Evolutionary conservation across 2,888 invertebrate genomes (phyloP), one percentile per base, ranked within the genome.

Genomic region (Oegoconia quadripuncta): DNA sequence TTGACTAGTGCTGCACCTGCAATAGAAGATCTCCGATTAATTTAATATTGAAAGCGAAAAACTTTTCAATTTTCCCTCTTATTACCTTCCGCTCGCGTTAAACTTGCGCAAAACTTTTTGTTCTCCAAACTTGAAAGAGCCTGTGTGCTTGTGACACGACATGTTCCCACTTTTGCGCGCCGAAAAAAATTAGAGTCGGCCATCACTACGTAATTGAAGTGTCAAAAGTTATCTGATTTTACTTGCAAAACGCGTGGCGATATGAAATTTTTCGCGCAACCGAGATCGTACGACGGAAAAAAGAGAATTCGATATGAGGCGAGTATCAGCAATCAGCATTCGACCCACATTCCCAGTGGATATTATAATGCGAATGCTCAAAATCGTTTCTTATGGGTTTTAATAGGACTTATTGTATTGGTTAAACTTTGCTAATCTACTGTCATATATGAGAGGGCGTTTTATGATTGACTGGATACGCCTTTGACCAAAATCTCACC

Each of bases 141-240:
- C 64, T 74, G 77, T 79, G 75, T 84, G 86, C 58, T 64, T 51
- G 51, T 83, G 86, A 84, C 86, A 69, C 63, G 73, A 67, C 74
- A 68, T 71, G 76, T 71, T 71, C 54, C 58, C 66, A 65, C 55
- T 60, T 65, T 70, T 68, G 59, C 43, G 67, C 49, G 60, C 55
- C 57, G 51, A 50, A 69, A 81, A n/a, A 82, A 82, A 79, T 78
- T 80, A 73, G 70, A 78, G 67, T 57, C 75, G 69, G 69, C 79
- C 78, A 80, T 84, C 83, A 80, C 76, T 72, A 59, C 75, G 81
- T 86, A 87, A 87, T 86, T 87, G 87, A 81, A 83, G 83, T 86
- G 87, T 86, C 87, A 87, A 86, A 87, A 87, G 83, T 87, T 87
- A 74, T 80, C 82, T 84, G 84, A 87, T 87, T 86, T 86, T 79